Evolutionary conservation across 2,888 invertebrate genomes (phyloP), one percentile per base, ranked within the genome.

Genomic region (Spodoptera exigua): DNA sequence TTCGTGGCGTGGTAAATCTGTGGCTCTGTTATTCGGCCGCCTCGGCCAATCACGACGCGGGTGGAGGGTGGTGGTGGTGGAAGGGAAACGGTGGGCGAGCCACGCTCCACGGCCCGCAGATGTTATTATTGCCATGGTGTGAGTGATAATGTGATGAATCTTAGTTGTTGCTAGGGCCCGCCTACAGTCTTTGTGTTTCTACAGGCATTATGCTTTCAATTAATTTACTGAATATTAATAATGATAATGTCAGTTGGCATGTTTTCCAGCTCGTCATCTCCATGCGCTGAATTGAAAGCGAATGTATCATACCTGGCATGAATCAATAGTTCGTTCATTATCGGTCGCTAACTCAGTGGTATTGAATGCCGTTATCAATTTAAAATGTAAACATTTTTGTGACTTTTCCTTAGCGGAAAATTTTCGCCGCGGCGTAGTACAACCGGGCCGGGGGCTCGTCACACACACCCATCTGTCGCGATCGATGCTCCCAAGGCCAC

Each of bases 401-500:
- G 13, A 57, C 21, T 48, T 55, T 60, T 55, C 37, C 7, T 40
- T 10, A 35, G n/a, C 54, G 70, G 55, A 52, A 48, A 52, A 49
- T 49, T 53, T 52, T 65, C 54, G 39, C 52, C 44, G 55, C 32
- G 35, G 35, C 47, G 65, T 76, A 76, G 61, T 76, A 71, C 71
- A 60, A 68, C 54, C 56, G 89, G 88, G 83, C 89, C 54, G 92
- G 92, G 84, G 93, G 93, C 93, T 92, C 90, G 93, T 79, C 92
- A 74, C 74, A 71, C 84, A 79, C 83, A 79, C 84, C 81, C 80
- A 78, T 81, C 80, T 70, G 81, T 61, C 72, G 66, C 84, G 90
- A 83, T 92, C 93, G 92, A 93, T 92, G 87, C 72, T 60, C 79
- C 84, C 93, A 93, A 93, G 93, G 93, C 91, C 92, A 93, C 89